phyloP scores from a whole-genome alignment of 2,888 invertebrate species.

The Torymus texanus region DNA sequence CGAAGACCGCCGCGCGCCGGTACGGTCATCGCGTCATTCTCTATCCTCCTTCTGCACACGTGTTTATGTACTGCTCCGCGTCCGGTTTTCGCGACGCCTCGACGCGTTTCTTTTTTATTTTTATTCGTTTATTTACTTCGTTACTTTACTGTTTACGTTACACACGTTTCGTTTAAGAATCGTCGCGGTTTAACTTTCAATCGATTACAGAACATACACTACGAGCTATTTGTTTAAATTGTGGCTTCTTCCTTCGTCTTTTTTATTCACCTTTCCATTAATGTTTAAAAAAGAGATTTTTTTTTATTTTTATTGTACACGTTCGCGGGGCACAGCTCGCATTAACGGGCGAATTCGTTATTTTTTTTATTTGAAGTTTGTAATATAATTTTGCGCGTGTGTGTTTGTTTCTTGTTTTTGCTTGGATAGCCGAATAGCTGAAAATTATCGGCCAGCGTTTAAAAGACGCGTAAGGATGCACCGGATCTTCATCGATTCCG shows the following conservation, averaged over 20 bases:
- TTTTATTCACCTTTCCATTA: conserved; percentile 59
- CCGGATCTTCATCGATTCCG: conserved; percentile 26
- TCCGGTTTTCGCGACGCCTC: conserved; percentile 48
- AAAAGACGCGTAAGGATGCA: conserved; percentile 50
- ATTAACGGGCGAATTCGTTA: conserved; percentile 63
- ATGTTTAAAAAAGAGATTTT: conserved; percentile 63
- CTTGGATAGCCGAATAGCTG: conserved; percentile 33
- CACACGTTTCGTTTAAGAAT: conserved; percentile 55
- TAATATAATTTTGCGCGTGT: conserved; percentile 17
- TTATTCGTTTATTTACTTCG: conserved; percentile 57
- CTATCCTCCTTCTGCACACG: too few relatives aligned
- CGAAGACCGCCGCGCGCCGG: conserved; percentile 63
- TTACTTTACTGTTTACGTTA: conserved; percentile 57
- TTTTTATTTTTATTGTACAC: conserved; percentile 69
- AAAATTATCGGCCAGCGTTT: conserved; percentile 38
- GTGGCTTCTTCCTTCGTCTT: conserved; percentile 58
- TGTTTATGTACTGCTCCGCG: not conserved
- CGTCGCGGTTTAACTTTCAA: conserved; percentile 69
- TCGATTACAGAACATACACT: conserved; percentile 75
- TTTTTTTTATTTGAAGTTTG: conserved; percentile 41
- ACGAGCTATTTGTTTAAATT: conserved; percentile 74
- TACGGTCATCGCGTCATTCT: conserved; percentile 53
- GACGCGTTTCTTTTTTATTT: conserved; percentile 58
- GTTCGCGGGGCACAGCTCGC: conserved; percentile 71
- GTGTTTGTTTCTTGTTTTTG: conserved; percentile 45